Evolutionary conservation across 2,113 vertebrate species (phyloP).

Genomic region (Eulemur macaco): DNA sequence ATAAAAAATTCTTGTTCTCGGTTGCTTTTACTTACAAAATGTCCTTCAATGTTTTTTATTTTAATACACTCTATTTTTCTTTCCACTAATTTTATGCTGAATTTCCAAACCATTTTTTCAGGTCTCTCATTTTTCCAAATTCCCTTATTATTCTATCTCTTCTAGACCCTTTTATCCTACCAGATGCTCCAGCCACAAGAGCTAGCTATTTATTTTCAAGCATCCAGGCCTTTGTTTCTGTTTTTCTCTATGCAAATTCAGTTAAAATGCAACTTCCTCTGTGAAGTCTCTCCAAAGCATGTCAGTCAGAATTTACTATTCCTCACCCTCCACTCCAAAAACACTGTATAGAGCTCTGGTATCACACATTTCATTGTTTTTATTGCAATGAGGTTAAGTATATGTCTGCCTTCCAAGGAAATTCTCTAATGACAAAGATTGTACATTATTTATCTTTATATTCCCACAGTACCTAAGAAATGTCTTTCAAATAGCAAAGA

Average conservation of each 20-base stretch:
- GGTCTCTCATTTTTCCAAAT: neutral
- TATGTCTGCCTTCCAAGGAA: neutral
- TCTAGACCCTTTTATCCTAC: neutral
- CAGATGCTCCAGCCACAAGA: neutral
- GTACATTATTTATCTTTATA: neutral
- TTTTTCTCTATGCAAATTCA: neutral
- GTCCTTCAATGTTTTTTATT: neutral
- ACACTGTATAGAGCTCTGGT: fast-evolving
- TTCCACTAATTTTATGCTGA: neutral
- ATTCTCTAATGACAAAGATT: neutral
- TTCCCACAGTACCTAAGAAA: neutral
- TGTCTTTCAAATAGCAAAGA: neutral
- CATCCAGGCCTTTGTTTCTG: neutral
- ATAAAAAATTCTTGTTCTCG: slow-evolving; percentile 10
- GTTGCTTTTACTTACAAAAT: neutral
- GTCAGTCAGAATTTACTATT: neutral
- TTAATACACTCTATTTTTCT: neutral
- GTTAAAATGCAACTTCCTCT: neutral
- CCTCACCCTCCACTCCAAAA: neutral
- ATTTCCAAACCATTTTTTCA: neutral
- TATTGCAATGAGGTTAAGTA: neutral
- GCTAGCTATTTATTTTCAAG: neutral
- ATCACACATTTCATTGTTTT: fast-evolving
- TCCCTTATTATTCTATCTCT: neutral
- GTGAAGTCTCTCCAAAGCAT: neutral